A percentile compares a stretch with the other conserved stretches of the same genome.
Evolutionary conservation across 2,113 vertebrate species (phyloP).

Genomic region (Pao palembangensis): DNA sequence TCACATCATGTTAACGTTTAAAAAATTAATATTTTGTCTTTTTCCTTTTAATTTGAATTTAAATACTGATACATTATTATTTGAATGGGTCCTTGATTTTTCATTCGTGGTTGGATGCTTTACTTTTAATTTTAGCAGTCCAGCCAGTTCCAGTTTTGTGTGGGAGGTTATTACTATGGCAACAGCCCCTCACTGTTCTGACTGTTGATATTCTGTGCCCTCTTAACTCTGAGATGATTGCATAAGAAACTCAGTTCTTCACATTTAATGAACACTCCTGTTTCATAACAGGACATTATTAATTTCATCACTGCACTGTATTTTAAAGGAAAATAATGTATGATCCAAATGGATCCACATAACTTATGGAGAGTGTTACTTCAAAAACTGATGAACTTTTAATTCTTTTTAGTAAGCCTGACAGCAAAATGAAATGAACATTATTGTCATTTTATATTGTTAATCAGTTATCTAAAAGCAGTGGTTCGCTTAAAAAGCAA

Average conservation of each 20-base stretch:
- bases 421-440: too few relatives aligned
- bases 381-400: too few relatives aligned
- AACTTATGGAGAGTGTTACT: too few relatives aligned
- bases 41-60: not conserved
- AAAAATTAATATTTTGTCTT: too few relatives aligned
- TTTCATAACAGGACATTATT: not conserved
- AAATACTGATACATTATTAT: not conserved
- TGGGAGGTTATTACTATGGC: constrained; percentile 48
- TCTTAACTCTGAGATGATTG: constrained; percentile 4
- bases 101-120: not conserved
- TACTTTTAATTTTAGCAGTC: not conserved
- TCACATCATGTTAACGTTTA: too few relatives aligned
- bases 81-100: not conserved
- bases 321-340: not conserved
- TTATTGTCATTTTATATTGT: too few relatives aligned
- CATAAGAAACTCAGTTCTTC: constrained; percentile 1
- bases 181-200: constrained; percentile 39
- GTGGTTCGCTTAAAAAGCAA: too few relatives aligned
- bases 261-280: not conserved
- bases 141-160: constrained; percentile 13
- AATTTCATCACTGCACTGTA: not conserved
- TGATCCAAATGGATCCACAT: not conserved
- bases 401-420: too few relatives aligned
- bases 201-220: constrained; percentile 7
- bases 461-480: too few relatives aligned